Percentiles rank a stretch among this genome's conserved stretches.
phyloP scores from a whole-genome alignment of 23 tunicate species.

The Styela clava region DNA sequence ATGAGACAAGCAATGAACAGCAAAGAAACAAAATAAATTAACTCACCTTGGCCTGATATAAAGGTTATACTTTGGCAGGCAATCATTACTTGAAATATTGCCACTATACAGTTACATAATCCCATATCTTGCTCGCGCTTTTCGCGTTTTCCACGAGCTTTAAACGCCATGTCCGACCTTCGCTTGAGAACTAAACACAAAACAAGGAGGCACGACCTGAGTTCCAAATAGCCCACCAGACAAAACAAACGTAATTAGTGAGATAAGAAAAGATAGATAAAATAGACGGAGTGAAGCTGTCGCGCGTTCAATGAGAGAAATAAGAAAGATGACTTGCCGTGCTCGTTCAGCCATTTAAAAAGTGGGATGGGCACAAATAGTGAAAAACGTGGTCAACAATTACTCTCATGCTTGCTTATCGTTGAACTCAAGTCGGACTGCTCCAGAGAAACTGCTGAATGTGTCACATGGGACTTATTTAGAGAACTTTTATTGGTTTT shows the following conservation, averaged over 20 bases:
- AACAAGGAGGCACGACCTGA: background rate
- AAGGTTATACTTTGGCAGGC: conserved; percentile 67
- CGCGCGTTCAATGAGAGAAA: background rate
- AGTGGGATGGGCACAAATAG: background rate
- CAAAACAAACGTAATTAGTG: background rate
- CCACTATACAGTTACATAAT: conserved; percentile 61
- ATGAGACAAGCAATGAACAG: too few relatives aligned
- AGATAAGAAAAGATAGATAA: background rate
- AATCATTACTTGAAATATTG: conserved; percentile 71
- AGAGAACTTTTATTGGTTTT: too few relatives aligned
- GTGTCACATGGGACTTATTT: too few relatives aligned
- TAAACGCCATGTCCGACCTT: conserved; percentile 26
- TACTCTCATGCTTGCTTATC: too few relatives aligned
- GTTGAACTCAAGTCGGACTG: too few relatives aligned
- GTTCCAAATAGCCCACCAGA: background rate
- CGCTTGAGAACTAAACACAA: background rate
- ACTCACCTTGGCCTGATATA: conserved; percentile 85
- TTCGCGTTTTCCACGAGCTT: conserved; percentile 35
- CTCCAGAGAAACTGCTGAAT: too few relatives aligned
- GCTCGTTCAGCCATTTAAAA: background rate
- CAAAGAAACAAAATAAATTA: background rate
- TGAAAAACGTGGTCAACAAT: background rate
- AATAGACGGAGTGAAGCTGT: background rate
- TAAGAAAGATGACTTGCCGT: background rate
- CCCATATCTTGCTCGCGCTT: conserved; percentile 45